Evolutionary conservation across 2,888 invertebrate species (phyloP), one percentile per base, ranked within the genome.

Genomic region (Alloplasta piceator): DNA sequence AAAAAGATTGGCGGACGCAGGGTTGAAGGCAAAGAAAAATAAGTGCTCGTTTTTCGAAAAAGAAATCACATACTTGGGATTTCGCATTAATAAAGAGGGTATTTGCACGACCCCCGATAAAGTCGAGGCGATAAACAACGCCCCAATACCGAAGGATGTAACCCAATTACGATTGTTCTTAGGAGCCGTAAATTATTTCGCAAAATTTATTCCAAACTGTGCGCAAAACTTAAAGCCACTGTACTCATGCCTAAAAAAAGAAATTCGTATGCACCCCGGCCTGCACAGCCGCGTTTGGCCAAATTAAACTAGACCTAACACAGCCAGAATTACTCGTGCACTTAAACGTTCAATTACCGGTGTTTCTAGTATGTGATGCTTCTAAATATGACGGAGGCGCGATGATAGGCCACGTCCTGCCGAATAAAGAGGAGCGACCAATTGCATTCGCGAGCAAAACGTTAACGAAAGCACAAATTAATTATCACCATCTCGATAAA

Each of bases 361-460:
- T 85, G 67, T 39, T 80, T 6, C 38, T 85, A 39, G 16, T 81
- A 0, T 75, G 90, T 38, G 92, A 93, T 84, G 92, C 92, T 0
- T 89, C 88, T 10, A 86, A 87, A n/a, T 82, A 87, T 56, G 89
- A 89, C 1, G 60, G 90, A 12, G 90, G 88, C 3, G 86, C 90
- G 6, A 88, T 88, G 14, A 50, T 87, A 26, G 26, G 26, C 26
- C 26, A 26, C 26, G 3, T 26, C 3, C 26, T 26, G 26, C 26
- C 26, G 3, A 26, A 26, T 26, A 26, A 26, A 26, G 26, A 26
- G 26, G 26, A 26, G 26, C 26, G 63, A 61, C 85, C 86, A 1
- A 80, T 88, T 26, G 66, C 71, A 6, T 88, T 80, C 73, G 85
- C 83, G 6, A 85, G 84, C 3, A 66, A 78, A 41, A 80, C 80